Evolutionary conservation across 2,888 invertebrate genomes (phyloP).

Genomic region (Amphimallon solstitiale): DNA sequence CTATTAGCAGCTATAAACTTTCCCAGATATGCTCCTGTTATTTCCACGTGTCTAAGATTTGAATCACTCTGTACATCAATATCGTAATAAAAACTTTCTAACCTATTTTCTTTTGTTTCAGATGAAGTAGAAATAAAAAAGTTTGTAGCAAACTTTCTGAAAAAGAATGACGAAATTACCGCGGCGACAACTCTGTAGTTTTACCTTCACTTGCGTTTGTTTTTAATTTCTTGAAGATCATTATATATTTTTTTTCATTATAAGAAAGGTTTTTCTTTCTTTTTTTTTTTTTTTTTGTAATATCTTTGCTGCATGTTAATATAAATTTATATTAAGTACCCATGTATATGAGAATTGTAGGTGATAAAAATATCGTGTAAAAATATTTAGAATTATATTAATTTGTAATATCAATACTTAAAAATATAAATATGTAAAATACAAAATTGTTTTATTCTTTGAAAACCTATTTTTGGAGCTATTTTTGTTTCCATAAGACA

Average conservation of each 20-base stretch:
- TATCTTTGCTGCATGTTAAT: not conserved
- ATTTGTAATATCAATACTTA: not conserved
- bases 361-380: slow-evolving; percentile 13
- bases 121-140: slow-evolving; percentile 71
- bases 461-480: no score
- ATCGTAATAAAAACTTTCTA: not conserved
- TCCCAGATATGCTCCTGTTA: no score
- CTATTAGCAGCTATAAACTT: no score
- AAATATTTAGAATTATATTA: slow-evolving; percentile 3
- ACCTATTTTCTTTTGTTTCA: slow-evolving; percentile 60
- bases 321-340: not conserved
- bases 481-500: no score
- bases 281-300: slow-evolving; percentile 1
- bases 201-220: not conserved
- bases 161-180: slow-evolving; percentile 66
- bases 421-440: no score
- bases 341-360: slow-evolving; percentile 11
- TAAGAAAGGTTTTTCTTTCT: not conserved
- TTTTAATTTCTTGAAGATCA: no score
- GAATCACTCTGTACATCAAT: not conserved
- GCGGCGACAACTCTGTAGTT: slow-evolving; percentile 49
- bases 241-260: no score
- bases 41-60: no score
- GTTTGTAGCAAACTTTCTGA: slow-evolving; percentile 69
- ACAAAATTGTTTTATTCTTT: no score